A percentile compares a stretch with the other conserved stretches of the same genome.
phyloP scores from a whole-genome alignment of 2,797 vertebrate genomes.

The Craterocephalus amniculus region DNA sequence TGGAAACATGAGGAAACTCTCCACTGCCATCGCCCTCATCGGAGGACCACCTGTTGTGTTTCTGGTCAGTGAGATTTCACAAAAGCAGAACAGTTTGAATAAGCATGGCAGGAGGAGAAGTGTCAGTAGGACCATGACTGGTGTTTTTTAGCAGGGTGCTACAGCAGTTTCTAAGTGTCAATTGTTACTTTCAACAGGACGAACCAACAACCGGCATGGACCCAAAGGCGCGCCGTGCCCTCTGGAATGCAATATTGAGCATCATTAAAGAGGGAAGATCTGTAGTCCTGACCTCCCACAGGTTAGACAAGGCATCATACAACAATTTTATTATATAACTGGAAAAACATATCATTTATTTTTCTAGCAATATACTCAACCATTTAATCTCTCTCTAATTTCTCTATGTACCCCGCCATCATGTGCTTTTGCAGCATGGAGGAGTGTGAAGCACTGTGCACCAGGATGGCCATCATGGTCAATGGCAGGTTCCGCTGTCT shows the following conservation, averaged over 20 bases:
- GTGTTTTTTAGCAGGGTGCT: background rate
- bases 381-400: background rate
- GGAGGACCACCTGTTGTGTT: conserved; percentile 97
- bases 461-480: conserved; percentile 98
- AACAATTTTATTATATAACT: background rate
- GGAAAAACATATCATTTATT: background rate
- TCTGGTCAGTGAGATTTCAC: conserved; percentile 85
- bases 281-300: conserved; percentile 98
- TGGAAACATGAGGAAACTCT: conserved; percentile 96
- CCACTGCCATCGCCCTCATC: conserved; percentile 96
- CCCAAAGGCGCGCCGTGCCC: conserved; percentile 93
- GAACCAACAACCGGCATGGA: conserved; percentile 99
- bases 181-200: conserved; percentile 81
- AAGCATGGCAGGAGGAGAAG: background rate
- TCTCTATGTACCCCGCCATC: too few species aligned
- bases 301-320: conserved; percentile 70
- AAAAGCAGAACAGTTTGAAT: background rate
- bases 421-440: conserved; percentile 88
- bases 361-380: background rate
- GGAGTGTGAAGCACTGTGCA: conserved; percentile 97
- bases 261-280: conserved; percentile 97
- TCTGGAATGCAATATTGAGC: conserved; percentile 96
- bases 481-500: conserved; percentile 96
- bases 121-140: background rate
- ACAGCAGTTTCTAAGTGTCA: conserved; percentile 46